These are phyloP conservation scores for Argynnis bischoffii DNA, from an alignment of 2,888 invertebrate species.

Conservation along the genomic window DNA sequence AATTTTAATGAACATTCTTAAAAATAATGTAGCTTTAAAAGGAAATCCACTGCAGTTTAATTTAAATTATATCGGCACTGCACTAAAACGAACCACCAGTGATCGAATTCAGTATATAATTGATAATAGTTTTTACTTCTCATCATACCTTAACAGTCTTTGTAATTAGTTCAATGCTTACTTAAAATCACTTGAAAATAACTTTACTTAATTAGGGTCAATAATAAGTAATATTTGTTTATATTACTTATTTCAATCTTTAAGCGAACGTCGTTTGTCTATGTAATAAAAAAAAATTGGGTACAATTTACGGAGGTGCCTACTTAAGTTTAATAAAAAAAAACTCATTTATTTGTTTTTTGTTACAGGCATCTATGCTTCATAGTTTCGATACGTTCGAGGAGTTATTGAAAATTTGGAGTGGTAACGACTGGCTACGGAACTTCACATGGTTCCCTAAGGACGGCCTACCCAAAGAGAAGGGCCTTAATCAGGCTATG, in stretches of 20 bases:
- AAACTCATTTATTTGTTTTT: conserved; percentile 38
- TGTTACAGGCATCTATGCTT: conserved; percentile 66
- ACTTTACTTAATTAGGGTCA: too few relatives aligned
- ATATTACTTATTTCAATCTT: too few relatives aligned
- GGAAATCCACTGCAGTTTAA: conserved; percentile 11
- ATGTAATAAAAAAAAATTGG: too few relatives aligned
- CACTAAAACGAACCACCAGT: neutral
- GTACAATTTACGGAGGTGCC: too few relatives aligned
- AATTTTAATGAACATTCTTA: conserved; percentile 17
- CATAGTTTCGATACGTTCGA: conserved; percentile 59
- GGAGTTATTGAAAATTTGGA: conserved; percentile 53
- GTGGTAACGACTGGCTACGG: conserved; percentile 60
- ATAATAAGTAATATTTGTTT: too few relatives aligned
- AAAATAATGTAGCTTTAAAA: conserved; percentile 2
- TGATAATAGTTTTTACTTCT: neutral
- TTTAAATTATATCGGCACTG: conserved; percentile 16
- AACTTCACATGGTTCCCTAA: conserved; percentile 58
- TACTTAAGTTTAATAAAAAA: too few relatives aligned
- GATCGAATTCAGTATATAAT: conserved; percentile 4
- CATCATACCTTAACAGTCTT: conserved; percentile 3
- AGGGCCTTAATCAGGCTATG: conserved; percentile 53
- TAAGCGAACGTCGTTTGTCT: too few relatives aligned
- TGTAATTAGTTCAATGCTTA: neutral
- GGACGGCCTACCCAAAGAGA: conserved; percentile 62
- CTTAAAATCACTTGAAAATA: neutral